Base-by-base conservation (phyloP, 2,797 vertebrate genomes). In the Danio choprae region DNA sequence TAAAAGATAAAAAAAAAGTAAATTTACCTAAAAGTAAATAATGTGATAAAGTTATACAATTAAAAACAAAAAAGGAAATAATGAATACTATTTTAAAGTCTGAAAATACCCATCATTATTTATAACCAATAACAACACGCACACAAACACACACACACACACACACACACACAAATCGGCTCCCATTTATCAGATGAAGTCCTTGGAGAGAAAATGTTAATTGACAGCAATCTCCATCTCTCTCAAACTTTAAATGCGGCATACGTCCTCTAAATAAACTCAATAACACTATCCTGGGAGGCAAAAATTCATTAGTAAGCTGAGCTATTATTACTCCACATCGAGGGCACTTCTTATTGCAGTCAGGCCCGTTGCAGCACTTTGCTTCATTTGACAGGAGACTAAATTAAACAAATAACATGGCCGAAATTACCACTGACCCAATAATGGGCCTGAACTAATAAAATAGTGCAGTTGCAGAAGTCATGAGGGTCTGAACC, bases 341-440 rank as follows among this genome's bases (percentile, higher is more conserved):
- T 75, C 5, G 51, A 77, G 75, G 63, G 75, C 62, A 65, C 50
- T 65, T 75, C 51, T 76, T 48, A 77, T 77, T 77, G 75, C 74
- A 68, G 63, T 46, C 74, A 46, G 74, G 74, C 63, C 63, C 63
- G 16, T 44, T 64, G 50, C 74, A 77, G 51, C 62, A 56, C 74
- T 67, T 68, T 65, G n/a, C 51, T 44, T 77, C 75, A 77, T 77
- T 77, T 77, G 75, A 68, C 75, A 77, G 46, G 75, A 77, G 75
- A 58, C 75, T 59, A 56, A 48, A 77, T 68, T 77, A 77, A 58
- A 68, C 63, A 10, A 58, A 68, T 77, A 77, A 77, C 63, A 68
- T 55, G 75, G 53, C 51, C n/a, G 75, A 77, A 77, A 77, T 77
- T 77, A 77, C 53, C 16, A 22, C 75, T 68, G 63, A 77, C 75